Conservation (phyloP, 2,888 invertebrate species). For the Brenthis hecate region DNA sequence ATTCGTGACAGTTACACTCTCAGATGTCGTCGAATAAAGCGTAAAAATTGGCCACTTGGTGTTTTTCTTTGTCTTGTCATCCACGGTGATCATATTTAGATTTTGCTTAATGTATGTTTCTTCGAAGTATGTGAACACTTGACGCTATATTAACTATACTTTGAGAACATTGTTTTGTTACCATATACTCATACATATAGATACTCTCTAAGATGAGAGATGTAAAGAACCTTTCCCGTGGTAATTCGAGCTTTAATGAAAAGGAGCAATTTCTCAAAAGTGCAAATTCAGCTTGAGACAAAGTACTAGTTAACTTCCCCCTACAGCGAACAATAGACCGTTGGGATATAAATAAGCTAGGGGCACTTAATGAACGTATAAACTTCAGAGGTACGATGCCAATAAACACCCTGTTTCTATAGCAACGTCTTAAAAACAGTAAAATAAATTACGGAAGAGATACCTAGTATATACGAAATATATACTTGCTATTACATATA, state of each 20-base stretch:
- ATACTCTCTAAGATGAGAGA: neutral
- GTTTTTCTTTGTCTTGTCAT: slow-evolving; percentile 45
- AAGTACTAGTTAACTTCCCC: slow-evolving; percentile 68
- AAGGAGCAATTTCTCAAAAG: slow-evolving; percentile 36
- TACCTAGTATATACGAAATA: too few species aligned
- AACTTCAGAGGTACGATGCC: slow-evolving; percentile 64
- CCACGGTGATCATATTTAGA: slow-evolving; percentile 25
- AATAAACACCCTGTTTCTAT: slow-evolving; percentile 55
- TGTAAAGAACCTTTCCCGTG: neutral
- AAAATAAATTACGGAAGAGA: too few species aligned
- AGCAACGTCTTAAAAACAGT: slow-evolving; percentile 28
- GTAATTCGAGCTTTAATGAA: slow-evolving; percentile 13
- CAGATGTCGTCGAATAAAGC: slow-evolving; percentile 59
- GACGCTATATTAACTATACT: slow-evolving; percentile 15
- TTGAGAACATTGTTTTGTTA: neutral
- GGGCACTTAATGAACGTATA: slow-evolving; percentile 78
- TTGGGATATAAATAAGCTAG: slow-evolving; percentile 74
- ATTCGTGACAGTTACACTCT: slow-evolving; percentile 75
- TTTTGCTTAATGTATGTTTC: slow-evolving; percentile 25
- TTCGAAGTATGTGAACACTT: slow-evolving; percentile 23
- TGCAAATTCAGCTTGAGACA: slow-evolving; percentile 64
- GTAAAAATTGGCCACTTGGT: slow-evolving; percentile 56
- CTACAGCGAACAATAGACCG: slow-evolving; percentile 65
- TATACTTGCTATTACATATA: too few species aligned
- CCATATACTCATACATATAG: too few species aligned